A percentile compares a stretch with the other conserved stretches of the same genome.
These are phyloP conservation scores for Ormyrus rosae DNA, from an alignment of 2,888 invertebrate species.

Conservation along the genomic window DNA sequence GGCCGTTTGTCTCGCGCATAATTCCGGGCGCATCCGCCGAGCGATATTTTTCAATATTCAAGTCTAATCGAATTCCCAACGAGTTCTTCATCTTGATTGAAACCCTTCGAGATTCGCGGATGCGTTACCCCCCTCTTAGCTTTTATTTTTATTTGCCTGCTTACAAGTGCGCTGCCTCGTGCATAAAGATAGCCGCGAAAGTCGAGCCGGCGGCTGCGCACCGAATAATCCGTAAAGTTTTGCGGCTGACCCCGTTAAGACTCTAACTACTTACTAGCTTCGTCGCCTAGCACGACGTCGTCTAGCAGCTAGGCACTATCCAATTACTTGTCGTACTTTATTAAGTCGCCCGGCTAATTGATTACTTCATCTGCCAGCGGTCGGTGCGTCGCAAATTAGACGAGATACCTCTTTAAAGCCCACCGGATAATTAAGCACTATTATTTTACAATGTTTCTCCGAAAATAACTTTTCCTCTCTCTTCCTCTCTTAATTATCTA, in stretches of 20 bases:
- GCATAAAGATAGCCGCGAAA: too few relatives aligned
- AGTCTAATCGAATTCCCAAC: too few relatives aligned
- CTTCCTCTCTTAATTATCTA: too few relatives aligned
- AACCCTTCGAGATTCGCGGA: too few relatives aligned
- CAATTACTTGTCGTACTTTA: constrained; percentile 16
- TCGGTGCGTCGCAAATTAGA: too few relatives aligned
- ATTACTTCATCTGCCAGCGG: too few relatives aligned
- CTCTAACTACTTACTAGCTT: constrained; percentile 46
- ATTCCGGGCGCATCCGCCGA: constrained; percentile 66
- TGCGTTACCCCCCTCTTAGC: too few relatives aligned
- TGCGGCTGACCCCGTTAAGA: constrained; percentile 42
- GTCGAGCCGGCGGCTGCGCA: neutral
- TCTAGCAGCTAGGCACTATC: neutral
- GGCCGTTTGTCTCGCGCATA: constrained; percentile 68
- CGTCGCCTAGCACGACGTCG: neutral
- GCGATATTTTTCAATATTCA: constrained; percentile 60
- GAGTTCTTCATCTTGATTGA: too few relatives aligned
- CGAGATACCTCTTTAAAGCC: too few relatives aligned
- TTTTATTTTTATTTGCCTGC: too few relatives aligned
- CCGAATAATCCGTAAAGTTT: constrained; percentile 45
- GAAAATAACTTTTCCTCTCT: constrained; percentile 30
- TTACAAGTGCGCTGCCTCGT: too few relatives aligned
- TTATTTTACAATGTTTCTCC: constrained; percentile 27
- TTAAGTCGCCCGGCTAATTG: neutral
- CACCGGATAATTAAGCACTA: neutral